These are phyloP conservation scores for Campoletis raptor DNA, from an alignment of 2,888 invertebrate species.

Conservation along the genomic window DNA sequence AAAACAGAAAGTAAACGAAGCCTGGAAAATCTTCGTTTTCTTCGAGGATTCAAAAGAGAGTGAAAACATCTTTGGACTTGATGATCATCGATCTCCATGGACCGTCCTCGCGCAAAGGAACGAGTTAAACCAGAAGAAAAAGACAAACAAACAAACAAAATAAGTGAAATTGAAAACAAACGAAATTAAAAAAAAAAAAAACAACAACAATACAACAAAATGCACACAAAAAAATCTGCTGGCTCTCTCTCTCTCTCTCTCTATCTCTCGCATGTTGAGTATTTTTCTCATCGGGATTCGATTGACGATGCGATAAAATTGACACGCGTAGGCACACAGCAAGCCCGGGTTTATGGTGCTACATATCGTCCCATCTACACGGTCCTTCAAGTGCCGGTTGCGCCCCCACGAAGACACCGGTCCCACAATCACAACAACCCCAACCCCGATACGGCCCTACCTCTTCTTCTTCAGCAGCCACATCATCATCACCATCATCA, in stretches of 20 bases:
- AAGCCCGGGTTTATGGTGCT: slow-evolving; percentile 84
- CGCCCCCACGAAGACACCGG: slow-evolving; percentile 82
- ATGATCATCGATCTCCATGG: slow-evolving; percentile 14
- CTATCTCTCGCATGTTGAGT: slow-evolving; percentile 63
- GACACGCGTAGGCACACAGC: slow-evolving; percentile 82
- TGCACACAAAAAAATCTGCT: neutral
- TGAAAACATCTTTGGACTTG: neutral
- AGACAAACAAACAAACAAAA: slow-evolving; percentile 1
- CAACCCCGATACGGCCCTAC: slow-evolving; percentile 65
- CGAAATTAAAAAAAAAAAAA: neutral
- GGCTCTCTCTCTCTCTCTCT: slow-evolving; percentile 35
- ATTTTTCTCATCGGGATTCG: slow-evolving; percentile 58
- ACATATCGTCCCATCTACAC: slow-evolving; percentile 84
- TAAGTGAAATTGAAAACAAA: neutral
- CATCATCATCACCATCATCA: slow-evolving; percentile 71
- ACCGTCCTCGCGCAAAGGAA: slow-evolving; percentile 72
- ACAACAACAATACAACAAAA: slow-evolving; percentile 11
- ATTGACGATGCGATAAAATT: slow-evolving; percentile 64
- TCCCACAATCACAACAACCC: slow-evolving; percentile 77
- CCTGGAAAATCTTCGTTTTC: slow-evolving; percentile 21
- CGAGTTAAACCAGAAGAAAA: slow-evolving; percentile 34
- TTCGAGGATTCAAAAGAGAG: slow-evolving; percentile 32
- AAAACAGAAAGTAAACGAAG: neutral
- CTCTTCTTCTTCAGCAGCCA: slow-evolving; percentile 70
- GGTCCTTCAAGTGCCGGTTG: slow-evolving; percentile 81